A percentile compares a stretch with the other conserved stretches of the same genome.
phyloP scores from a whole-genome alignment of 2,888 invertebrate species.

The Meiosimyza decipiens region DNA sequence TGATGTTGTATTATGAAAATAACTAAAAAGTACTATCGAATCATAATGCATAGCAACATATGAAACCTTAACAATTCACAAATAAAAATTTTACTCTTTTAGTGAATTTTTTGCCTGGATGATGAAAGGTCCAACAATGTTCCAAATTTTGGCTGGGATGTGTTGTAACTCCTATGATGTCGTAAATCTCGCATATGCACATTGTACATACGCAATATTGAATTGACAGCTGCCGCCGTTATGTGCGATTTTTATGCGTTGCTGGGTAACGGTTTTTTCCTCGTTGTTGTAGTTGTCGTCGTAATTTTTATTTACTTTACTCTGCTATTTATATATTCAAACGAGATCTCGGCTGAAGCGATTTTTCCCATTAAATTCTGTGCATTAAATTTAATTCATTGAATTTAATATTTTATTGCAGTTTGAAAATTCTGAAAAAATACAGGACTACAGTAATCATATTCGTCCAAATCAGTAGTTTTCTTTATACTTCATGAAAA shows the following conservation, averaged over 20 bases:
- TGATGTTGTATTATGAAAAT: no score
- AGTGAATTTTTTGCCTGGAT: no score
- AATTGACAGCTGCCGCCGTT: slow-evolving; percentile 19
- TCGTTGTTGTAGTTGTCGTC: slow-evolving; percentile 2
- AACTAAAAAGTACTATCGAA: no score
- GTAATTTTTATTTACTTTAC: background rate
- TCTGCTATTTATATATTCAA: background rate
- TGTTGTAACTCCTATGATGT: background rate
- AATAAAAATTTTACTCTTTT: no score
- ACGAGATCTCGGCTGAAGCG: background rate
- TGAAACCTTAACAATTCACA: no score
- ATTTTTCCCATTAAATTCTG: slow-evolving; percentile 25
- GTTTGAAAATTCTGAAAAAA: background rate
- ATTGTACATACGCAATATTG: background rate
- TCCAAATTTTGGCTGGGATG: background rate
- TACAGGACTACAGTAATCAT: no score
- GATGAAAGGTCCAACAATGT: no score
- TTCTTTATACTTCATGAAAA: no score
- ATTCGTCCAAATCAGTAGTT: no score
- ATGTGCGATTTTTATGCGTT: background rate
- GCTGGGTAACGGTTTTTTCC: background rate
- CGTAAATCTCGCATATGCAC: slow-evolving; percentile 10
- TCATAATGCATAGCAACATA: no score
- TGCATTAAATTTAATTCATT: slow-evolving; percentile 21
- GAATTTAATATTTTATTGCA: background rate